phyloP scores from a whole-genome alignment of 2,797 vertebrate species.

The Chelon labrosus region DNA sequence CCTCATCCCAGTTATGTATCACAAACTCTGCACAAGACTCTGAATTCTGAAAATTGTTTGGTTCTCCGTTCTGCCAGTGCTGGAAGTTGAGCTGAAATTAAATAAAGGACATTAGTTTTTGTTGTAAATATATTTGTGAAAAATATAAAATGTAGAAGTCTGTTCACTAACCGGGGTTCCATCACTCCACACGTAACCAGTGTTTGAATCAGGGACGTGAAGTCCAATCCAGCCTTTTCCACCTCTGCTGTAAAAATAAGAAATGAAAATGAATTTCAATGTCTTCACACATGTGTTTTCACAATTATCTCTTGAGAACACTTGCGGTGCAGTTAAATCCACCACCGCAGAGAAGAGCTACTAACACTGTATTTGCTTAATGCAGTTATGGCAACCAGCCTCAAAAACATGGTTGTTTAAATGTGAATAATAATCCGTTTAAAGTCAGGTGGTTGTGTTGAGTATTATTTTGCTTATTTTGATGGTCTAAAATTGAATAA shows the following conservation, averaged over 20 bases:
- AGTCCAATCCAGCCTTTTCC: conserved; percentile 92
- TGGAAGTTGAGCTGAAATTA: conserved; percentile 87
- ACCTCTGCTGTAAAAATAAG: conserved; percentile 16
- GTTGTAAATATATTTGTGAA: background rate
- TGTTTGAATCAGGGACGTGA: conserved; percentile 82
- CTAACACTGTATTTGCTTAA: background rate
- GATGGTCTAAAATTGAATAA: no score
- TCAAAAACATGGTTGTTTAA: no score
- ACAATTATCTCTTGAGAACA: no score
- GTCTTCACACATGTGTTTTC: no score
- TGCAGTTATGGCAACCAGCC: no score
- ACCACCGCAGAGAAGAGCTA: background rate
- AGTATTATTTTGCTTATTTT: no score
- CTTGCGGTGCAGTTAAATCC: background rate
- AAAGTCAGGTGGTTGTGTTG: no score
- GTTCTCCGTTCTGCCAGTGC: conserved; percentile 92
- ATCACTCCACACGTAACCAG: conserved; percentile 92
- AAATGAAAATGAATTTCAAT: no score
- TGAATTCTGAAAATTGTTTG: conserved; percentile 91
- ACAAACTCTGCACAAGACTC: conserved; percentile 89
- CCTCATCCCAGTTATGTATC: conserved; percentile 51
- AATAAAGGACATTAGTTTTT: background rate
- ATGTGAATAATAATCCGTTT: no score
- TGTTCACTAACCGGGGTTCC: conserved; percentile 89
- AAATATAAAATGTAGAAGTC: background rate